Base-by-base conservation (phyloP, 2,113 vertebrate species). In the Suncus etruscus region DNA sequence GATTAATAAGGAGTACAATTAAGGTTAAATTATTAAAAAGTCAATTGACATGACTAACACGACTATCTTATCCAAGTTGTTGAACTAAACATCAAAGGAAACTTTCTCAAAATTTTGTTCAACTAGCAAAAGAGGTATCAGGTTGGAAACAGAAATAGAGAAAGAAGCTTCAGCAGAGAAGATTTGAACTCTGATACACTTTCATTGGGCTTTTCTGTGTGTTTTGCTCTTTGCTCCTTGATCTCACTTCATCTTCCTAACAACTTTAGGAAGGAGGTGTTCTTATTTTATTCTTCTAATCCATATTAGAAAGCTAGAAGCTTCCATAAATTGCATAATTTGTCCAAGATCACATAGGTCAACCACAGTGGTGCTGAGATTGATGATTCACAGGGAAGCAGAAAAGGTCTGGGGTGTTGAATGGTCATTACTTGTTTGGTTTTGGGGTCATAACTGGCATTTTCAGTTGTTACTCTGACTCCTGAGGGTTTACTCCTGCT, bases 271-370 rank as follows among this genome's bases (percentile, higher is more conserved):
- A 75, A 12, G 74, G 31, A 63, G 51, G 1, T 54, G 15, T 88
- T 76, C n/a, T 74, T 88, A 29, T 66, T 58, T 61, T 76, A 83
- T 29, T 1, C 24, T 47, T 31, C 11, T 82, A 50, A 45, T 72
- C 51, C 45, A 79, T 45, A 82, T 72, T 48, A 87, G 51, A 50
- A 82, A 85, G 58, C 18, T 69, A 69, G 79, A 93, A 63, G 70
- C 32, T 95, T 69, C 86, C 39, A 25, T 7, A 58, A 45, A n/a
- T 39, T 76, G 0, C 68, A 1, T 61, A 27, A 70, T 51, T 72
- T 83, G 76, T 86, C 8, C 29, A 48, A 18, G 3, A 32, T 31
- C 73, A 68, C 45, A 32, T 8, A 22, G 77, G 24, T 32, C 50
- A 86, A 80, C 79, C 83, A 65, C n/a, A 1, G n/a, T 48, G 32